Conservation (phyloP, 2,888 invertebrate species). For the Acanthococcus lagerstroemiae region DNA sequence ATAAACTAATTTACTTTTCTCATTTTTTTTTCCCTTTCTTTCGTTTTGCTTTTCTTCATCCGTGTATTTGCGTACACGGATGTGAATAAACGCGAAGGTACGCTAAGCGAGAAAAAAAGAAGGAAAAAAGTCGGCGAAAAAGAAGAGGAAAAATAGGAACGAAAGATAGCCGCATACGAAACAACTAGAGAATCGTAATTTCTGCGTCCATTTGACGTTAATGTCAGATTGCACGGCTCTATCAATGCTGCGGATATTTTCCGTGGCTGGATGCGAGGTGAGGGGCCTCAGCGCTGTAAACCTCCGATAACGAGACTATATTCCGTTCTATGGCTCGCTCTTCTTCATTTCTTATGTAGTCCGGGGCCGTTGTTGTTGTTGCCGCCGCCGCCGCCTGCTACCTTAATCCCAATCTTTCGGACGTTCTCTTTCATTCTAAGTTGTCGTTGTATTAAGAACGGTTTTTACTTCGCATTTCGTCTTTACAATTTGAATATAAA, state of each 20-base stretch:
- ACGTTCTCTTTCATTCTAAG: constrained; percentile 27
- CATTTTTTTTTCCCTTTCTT: neutral
- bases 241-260: constrained; percentile 28
- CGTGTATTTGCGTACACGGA: neutral
- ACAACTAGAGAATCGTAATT: constrained; percentile 31
- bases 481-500: constrained; percentile 29
- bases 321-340: constrained; percentile 23
- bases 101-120: too few relatives aligned
- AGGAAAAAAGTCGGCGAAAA: neutral
- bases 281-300: constrained; percentile 22
- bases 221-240: constrained; percentile 32
- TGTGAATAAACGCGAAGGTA: neutral
- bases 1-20: neutral
- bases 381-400: constrained; percentile 9
- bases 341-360: constrained; percentile 28
- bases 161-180: constrained; percentile 27
- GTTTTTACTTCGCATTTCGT: constrained; percentile 28
- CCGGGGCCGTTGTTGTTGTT: neutral
- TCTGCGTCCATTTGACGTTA: constrained; percentile 31
- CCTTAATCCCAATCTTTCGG: constrained; percentile 28
- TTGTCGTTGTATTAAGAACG: constrained; percentile 29
- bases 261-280: neutral
- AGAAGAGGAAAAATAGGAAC: neutral
- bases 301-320: constrained; percentile 30
- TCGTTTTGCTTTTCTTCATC: neutral